phyloP scores from a whole-genome alignment of 1,140 invertebrate genomes.

The Argopecten irradians region DNA sequence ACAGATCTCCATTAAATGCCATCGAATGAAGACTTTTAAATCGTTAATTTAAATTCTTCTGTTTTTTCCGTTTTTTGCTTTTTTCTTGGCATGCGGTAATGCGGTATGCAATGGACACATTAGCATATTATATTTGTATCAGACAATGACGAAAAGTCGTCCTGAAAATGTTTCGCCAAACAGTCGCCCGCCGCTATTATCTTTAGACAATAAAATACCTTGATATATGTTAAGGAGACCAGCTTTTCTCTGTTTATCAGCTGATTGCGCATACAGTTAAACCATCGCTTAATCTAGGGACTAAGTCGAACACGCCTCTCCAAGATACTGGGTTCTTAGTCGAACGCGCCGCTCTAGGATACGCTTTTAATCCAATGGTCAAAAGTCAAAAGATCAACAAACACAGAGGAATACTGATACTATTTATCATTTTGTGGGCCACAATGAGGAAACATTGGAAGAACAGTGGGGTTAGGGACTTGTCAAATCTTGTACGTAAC shows the following conservation, averaged over 20 bases:
- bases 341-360: background rate
- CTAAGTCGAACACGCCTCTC: constrained; percentile 20
- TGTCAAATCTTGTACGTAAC: background rate
- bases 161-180: background rate
- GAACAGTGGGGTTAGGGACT: background rate
- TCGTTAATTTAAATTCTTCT: background rate
- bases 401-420: background rate
- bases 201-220: background rate
- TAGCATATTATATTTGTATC: background rate
- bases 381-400: constrained; percentile 12
- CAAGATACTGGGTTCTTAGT: background rate
- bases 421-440: background rate
- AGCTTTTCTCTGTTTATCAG: background rate
- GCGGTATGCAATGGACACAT: background rate
- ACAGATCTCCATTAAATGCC: background rate
- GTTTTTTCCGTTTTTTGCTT: background rate
- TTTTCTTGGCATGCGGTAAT: background rate
- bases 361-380: constrained; percentile 21
- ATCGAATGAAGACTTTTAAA: background rate
- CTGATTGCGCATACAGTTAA: background rate
- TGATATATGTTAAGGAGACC: background rate
- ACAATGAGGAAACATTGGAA: background rate
- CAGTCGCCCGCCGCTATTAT: background rate
- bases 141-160: background rate
- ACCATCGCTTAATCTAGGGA: constrained; percentile 15